These are phyloP conservation scores for Cynopterus sphinx DNA, from an alignment of 2,797 vertebrate species.

Conservation along the genomic window DNA sequence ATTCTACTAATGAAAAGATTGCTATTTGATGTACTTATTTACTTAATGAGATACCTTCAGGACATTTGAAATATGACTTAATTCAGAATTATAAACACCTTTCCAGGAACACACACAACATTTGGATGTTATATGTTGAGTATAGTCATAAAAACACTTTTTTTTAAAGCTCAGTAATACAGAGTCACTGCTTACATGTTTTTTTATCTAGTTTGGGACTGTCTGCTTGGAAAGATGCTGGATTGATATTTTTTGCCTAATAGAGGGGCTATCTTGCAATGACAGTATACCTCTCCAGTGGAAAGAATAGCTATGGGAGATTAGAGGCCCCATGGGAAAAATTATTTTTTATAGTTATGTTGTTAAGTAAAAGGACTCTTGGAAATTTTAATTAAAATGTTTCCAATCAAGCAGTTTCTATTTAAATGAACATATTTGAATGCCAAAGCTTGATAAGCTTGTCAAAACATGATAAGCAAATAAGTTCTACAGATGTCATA, in stretches of 20 bases:
- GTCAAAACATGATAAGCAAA: background rate
- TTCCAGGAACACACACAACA: background rate
- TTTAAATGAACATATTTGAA: slow-evolving; percentile 35
- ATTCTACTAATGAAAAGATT: background rate
- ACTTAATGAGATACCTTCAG: background rate
- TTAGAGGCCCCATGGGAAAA: background rate
- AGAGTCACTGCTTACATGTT: slow-evolving; percentile 9
- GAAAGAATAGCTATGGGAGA: background rate
- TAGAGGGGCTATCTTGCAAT: background rate
- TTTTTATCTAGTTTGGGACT: background rate
- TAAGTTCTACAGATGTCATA: background rate
- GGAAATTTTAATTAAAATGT: slow-evolving; percentile 35
- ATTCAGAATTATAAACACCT: slow-evolving; percentile 29
- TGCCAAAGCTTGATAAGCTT: background rate
- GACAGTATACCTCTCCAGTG: background rate
- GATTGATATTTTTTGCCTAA: slow-evolving; percentile 3
- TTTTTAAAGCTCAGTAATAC: background rate
- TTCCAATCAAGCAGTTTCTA: background rate
- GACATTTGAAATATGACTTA: slow-evolving; percentile 20
- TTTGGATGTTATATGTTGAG: background rate
- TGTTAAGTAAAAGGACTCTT: background rate
- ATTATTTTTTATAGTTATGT: background rate
- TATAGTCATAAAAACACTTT: background rate
- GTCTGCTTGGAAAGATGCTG: background rate
- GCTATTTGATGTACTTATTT: slow-evolving; percentile 25